These are phyloP conservation scores for Decapterus maruadsi DNA, from an alignment of 2,797 vertebrate genomes.

Conservation along the genomic window DNA sequence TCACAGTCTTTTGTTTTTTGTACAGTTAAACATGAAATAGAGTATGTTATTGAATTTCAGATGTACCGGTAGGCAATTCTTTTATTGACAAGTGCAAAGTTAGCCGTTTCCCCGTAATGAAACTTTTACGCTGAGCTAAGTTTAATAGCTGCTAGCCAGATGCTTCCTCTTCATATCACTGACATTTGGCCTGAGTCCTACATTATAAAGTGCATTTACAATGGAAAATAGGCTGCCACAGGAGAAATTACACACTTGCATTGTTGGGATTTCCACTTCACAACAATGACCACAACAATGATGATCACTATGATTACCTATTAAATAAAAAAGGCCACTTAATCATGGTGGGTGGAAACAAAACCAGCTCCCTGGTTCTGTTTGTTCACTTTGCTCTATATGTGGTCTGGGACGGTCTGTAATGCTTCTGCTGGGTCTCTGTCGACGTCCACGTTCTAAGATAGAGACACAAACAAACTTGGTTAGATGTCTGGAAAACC, in stretches of 20 bases:
- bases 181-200: conserved; percentile 30
- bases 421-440: conserved; percentile 83
- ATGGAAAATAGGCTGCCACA: not conserved
- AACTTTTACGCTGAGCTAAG: not conserved
- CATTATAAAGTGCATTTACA: conserved; percentile 58
- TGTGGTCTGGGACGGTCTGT: conserved; percentile 82
- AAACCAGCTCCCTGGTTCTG: not conserved
- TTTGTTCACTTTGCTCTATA: conserved; percentile 45
- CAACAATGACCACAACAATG: not conserved
- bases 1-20: not conserved
- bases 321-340: conserved; percentile 39
- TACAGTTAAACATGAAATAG: not conserved
- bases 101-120: not conserved
- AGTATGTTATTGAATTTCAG: not conserved
- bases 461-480: conserved; percentile 7
- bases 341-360: not conserved
- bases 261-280: conserved; percentile 8
- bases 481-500: not conserved
- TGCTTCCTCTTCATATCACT: not conserved
- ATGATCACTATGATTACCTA: conserved; percentile 25
- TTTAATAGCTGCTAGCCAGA: not conserved
- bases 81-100: not conserved
- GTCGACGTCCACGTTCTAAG: conserved; percentile 86
- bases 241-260: conserved; percentile 1
- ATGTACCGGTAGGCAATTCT: not conserved